These are phyloP conservation scores for Platypus cylindrus DNA, from an alignment of 2,888 invertebrate genomes.

Conservation along the genomic window DNA sequence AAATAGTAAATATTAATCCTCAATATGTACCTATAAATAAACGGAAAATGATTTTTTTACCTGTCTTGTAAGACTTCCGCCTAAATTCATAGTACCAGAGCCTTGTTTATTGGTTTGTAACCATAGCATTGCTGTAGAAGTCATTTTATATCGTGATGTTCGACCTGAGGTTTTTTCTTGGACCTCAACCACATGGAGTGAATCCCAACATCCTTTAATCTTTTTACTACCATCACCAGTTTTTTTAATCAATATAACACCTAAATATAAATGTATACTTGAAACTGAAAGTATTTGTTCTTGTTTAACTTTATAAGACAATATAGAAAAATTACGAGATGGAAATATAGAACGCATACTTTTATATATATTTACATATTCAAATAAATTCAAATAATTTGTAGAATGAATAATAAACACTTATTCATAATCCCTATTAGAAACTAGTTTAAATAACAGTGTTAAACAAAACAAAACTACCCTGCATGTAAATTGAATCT, in stretches of 20 bases:
- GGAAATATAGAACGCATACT: too few species aligned
- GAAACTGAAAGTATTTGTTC: background rate
- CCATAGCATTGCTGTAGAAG: constrained; percentile 99
- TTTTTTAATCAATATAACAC: constrained; percentile 97
- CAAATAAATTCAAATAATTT: too few species aligned
- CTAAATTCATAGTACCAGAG: constrained; percentile 98
- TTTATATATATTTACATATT: background rate
- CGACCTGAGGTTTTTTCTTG: constrained; percentile 91
- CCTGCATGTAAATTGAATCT: too few species aligned
- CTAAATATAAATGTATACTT: constrained; percentile 36
- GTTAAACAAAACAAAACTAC: too few species aligned
- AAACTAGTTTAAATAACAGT: too few species aligned
- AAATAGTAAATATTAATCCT: constrained; percentile 1
- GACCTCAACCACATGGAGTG: constrained; percentile 98
- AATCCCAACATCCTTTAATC: constrained; percentile 99
- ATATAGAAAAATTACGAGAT: too few species aligned
- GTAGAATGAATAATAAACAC: constrained; percentile 2
- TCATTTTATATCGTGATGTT: constrained; percentile 94
- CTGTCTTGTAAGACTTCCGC: constrained; percentile 95
- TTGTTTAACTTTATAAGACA: too few species aligned
- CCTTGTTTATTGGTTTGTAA: constrained; percentile 93
- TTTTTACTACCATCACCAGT: constrained; percentile 97
- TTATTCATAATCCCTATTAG: background rate
- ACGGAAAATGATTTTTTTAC: constrained; percentile 35
- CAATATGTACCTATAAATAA: background rate